A percentile compares a stretch with the other conserved stretches of the same genome.
phyloP scores from a whole-genome alignment of 2,888 invertebrate genomes.

The Acanthosoma haemorrhoidale region DNA sequence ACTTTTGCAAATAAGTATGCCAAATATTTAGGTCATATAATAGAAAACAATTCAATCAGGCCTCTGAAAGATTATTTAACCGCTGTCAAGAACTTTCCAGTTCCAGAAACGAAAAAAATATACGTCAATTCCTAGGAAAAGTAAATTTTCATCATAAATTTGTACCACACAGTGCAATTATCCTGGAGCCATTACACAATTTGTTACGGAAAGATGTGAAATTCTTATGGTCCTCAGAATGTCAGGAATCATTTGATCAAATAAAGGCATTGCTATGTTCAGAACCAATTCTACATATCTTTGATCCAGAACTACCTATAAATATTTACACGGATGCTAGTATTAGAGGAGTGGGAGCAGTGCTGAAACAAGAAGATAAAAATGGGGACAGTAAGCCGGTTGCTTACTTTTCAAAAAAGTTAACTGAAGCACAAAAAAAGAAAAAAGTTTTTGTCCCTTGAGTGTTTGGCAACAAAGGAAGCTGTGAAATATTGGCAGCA shows the following conservation, averaged over 20 bases:
- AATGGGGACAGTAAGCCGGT: too few relatives aligned
- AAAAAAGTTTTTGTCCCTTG: too few relatives aligned
- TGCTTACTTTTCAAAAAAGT: too few relatives aligned
- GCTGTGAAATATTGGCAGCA: too few relatives aligned
- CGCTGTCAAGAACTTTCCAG: background rate
- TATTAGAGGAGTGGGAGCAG: slow-evolving; percentile 40
- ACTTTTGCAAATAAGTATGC: too few relatives aligned
- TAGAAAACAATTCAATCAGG: slow-evolving; percentile 15
- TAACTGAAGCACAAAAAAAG: too few relatives aligned
- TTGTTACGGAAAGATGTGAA: slow-evolving; percentile 32
- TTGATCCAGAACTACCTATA: slow-evolving; percentile 40
- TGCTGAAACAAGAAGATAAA: slow-evolving; percentile 38
- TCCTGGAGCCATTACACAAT: slow-evolving; percentile 13
- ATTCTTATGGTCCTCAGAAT: slow-evolving; percentile 37
- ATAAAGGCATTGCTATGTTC: slow-evolving; percentile 37
- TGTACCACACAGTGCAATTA: slow-evolving; percentile 2
- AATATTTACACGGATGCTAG: slow-evolving; percentile 42
- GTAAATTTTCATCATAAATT: slow-evolving; percentile 25
- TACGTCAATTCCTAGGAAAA: slow-evolving; percentile 6
- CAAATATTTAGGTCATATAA: slow-evolving; percentile 27
- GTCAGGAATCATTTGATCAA: slow-evolving; percentile 33
- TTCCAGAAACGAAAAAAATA: slow-evolving; percentile 5
- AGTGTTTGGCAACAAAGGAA: too few relatives aligned
- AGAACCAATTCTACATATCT: slow-evolving; percentile 42
- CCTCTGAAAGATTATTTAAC: background rate